Conservation (phyloP, 2,113 vertebrate genomes). For the Machaerirhynchus nigripectus region DNA sequence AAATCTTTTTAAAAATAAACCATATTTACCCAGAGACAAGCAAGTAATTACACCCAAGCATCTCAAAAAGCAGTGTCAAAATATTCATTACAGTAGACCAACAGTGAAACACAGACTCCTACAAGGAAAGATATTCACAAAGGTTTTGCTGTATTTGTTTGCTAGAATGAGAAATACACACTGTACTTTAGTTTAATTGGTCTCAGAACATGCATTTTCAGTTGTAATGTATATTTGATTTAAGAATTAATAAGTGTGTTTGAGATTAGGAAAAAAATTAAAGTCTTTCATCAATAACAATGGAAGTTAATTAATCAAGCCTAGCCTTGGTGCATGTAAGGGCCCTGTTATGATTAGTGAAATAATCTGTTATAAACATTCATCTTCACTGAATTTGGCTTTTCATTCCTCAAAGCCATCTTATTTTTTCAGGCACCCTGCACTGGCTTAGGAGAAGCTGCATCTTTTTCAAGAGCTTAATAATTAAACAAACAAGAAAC, state of each 20-base stretch:
- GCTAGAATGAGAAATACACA: neutral
- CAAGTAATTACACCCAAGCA: neutral
- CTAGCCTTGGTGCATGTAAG: neutral
- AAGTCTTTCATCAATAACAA: constrained; percentile 36
- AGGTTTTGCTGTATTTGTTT: neutral
- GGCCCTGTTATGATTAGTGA: neutral
- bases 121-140: neutral
- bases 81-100: neutral
- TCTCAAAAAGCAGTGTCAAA: neutral
- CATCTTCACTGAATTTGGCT: neutral
- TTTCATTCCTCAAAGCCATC: neutral
- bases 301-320: neutral
- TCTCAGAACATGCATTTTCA: constrained; percentile 21
- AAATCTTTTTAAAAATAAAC: neutral
- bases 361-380: neutral
- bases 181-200: constrained; percentile 13
- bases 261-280: neutral
- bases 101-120: neutral
- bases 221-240: constrained; percentile 23
- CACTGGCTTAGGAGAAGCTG: neutral
- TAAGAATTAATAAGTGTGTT: constrained; percentile 45
- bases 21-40: neutral
- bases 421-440: neutral
- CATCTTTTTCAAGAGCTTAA: neutral
- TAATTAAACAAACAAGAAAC: neutral